Evolutionary conservation across 1,140 invertebrate species (phyloP), one percentile per base, ranked within the genome.

Genomic region (Cotesia glomerata): DNA sequence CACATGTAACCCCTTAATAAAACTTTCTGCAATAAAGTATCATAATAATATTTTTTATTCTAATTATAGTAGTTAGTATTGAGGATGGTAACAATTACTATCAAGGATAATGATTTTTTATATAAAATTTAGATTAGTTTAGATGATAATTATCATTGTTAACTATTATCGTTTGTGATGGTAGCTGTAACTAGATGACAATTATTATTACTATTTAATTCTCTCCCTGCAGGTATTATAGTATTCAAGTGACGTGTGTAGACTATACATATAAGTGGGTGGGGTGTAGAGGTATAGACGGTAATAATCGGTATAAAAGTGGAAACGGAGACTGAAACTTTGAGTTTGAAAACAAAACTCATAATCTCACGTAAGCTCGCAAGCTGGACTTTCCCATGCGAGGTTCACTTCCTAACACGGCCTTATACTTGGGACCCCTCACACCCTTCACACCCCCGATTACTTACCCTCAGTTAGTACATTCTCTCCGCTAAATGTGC

Each of bases 371-470:
- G 76, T 82, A 84, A 83, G 83, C 82, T 81, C 79, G 81, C 84
- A 86, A 82, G 78, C 80, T 80, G 82, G 80, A 79, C 80, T 85
- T 86, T 86, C 84, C 82, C 85, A 86, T 85, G 82, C 80, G 80
- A 80, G 79, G 18, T 26, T 35, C 51, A 72, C 36, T 26, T 51
- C 59, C 56, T 26, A 13, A 34, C 54, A 5, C 11, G 35, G 16
- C 26, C 32, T 51, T 36, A 45, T 45, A 45, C 32, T 45, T 45
- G 13, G 26, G 26, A 26, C 26, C 14, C 35, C 36, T 9, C 5
- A 14, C n/a, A 26, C 26, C 14, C 35, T 18, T 9, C 5, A 14
- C n/a, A 5, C 39, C 34, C 35, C 70, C 18, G 2, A n/a, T 13
- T 35, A 5, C 32, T 62, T 35, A 34, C 14, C 35, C 59, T 35